Evolutionary conservation across 2,113 vertebrate species (phyloP).

Genomic region (Arenaria interpres): DNA sequence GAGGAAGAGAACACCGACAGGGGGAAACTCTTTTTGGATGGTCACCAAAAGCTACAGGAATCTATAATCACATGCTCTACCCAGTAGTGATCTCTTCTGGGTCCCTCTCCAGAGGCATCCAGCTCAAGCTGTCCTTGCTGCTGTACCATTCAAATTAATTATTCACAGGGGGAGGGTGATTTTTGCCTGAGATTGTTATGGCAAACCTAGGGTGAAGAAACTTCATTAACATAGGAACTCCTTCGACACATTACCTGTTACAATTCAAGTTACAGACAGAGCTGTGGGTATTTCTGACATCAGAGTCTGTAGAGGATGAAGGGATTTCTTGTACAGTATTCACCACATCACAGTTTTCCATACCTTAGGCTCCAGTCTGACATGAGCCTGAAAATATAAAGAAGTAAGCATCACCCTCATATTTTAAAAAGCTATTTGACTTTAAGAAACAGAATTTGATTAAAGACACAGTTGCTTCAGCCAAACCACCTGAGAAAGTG

Average conservation of each 20-base stretch:
- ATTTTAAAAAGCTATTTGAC: background rate
- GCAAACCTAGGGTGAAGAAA: background rate
- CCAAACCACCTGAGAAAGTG: background rate
- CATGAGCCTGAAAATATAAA: conserved; percentile 77
- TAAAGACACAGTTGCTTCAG: background rate
- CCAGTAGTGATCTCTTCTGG: background rate
- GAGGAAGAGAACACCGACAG: background rate
- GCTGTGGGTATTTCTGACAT: conserved; percentile 28
- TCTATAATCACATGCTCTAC: background rate
- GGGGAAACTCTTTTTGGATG: background rate
- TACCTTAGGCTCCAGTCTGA: conserved; percentile 72
- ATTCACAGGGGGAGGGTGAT: background rate
- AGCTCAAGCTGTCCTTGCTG: background rate
- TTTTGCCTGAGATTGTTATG: background rate
- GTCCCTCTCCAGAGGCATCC: background rate
- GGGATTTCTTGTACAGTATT: conserved; percentile 58
- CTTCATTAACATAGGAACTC: background rate
- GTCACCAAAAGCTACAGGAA: background rate
- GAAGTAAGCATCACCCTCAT: conserved; percentile 70
- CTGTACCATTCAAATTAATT: background rate
- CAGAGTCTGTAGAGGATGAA: conserved; percentile 65
- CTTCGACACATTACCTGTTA: conserved; percentile 61
- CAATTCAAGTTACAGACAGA: conserved; percentile 37
- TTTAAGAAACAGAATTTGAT: conserved; percentile 73
- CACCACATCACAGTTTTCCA: conserved; percentile 74